These are phyloP conservation scores for Drepana falcataria DNA, from an alignment of 2,888 invertebrate species.

Conservation along the genomic window DNA sequence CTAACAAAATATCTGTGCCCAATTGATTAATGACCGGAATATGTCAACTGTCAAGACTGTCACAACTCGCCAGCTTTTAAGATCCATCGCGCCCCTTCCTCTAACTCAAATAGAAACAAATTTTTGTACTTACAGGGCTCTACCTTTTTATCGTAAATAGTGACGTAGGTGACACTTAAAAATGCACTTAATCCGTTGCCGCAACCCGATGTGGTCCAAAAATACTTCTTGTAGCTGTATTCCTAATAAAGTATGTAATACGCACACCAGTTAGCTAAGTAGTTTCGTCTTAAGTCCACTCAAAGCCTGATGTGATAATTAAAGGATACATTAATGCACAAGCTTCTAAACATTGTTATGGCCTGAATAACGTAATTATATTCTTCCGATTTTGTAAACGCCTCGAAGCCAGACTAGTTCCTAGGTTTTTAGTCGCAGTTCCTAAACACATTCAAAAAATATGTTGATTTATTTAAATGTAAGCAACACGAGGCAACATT, in stretches of 20 bases:
- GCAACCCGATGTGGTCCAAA: conserved; percentile 33
- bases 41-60: conserved; percentile 74
- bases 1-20: conserved; percentile 49
- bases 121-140: conserved; percentile 55
- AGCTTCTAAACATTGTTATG: no score
- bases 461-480: conserved; percentile 69
- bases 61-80: conserved; percentile 73
- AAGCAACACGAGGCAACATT: conserved; percentile 45
- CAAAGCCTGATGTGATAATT: no score
- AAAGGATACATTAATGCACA: no score
- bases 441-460: conserved; percentile 52
- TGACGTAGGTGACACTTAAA: conserved; percentile 29
- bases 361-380: no score
- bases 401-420: background rate
- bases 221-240: background rate
- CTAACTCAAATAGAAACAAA: conserved; percentile 41
- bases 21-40: conserved; percentile 71
- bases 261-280: no score
- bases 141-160: conserved; percentile 47
- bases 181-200: conserved; percentile 41
- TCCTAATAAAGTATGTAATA: background rate
- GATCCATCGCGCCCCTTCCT: conserved; percentile 60
- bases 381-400: no score
- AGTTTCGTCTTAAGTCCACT: no score
- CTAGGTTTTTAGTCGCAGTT: conserved; percentile 10